Evolutionary conservation across 2,797 vertebrate species (phyloP).

Genomic region (Myotis vivesi): DNA sequence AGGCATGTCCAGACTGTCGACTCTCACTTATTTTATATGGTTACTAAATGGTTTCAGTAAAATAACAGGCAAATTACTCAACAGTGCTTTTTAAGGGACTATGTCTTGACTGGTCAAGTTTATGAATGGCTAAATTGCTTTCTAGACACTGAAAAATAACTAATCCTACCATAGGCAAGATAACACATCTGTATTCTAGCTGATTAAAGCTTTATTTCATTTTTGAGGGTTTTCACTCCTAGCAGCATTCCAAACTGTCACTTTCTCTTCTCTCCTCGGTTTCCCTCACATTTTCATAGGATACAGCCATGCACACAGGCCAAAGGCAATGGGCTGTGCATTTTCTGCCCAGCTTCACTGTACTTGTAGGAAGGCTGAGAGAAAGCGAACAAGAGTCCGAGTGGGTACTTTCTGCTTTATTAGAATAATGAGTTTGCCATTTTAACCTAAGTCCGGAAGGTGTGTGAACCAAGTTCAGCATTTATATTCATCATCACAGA

Average conservation of each 20-base stretch:
- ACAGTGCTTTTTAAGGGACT: constrained; percentile 41
- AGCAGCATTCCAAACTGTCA: background rate
- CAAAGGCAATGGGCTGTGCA: background rate
- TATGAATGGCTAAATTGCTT: constrained; percentile 48
- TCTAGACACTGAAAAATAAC: constrained; percentile 27
- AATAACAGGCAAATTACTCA: constrained; percentile 50
- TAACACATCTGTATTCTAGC: constrained; percentile 27
- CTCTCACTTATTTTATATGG: background rate
- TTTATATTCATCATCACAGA: background rate
- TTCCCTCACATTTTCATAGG: background rate
- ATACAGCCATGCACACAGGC: rapidly evolving
- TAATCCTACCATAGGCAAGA: background rate
- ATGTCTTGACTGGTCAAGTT: constrained; percentile 49
- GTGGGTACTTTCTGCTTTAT: background rate
- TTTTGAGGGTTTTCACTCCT: constrained; percentile 32
- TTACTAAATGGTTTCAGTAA: constrained; percentile 47
- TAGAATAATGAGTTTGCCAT: background rate
- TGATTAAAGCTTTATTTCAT: constrained; percentile 54
- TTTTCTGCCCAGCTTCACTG: background rate
- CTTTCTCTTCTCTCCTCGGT: background rate
- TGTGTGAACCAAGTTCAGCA: background rate
- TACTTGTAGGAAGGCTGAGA: background rate
- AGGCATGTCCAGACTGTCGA: background rate
- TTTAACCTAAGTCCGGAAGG: background rate
- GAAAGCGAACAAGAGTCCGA: background rate